Evolutionary conservation across 2,797 vertebrate species (phyloP), one percentile per base, ranked within the genome.

Genomic region (Salmo trutta): DNA sequence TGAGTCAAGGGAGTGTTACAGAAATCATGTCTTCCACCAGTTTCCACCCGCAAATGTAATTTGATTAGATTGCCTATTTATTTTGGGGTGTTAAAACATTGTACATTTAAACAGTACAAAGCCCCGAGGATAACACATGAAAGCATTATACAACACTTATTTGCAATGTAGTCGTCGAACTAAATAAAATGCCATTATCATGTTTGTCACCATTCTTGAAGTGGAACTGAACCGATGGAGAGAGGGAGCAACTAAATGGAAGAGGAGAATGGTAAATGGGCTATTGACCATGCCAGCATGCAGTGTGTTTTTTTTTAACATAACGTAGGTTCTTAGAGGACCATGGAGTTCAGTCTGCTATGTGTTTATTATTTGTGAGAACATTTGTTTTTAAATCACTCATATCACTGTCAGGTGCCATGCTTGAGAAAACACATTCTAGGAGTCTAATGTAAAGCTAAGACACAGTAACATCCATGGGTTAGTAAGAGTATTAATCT

Each of bases 221-320:
- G 65, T 4, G 21, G 29, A 67, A 29, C 53, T 17, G 53, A 54
- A 54, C 17, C 4, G 17, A 54, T 54, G 53, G 53, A 54, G 53
- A 17, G 53, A 54, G 17, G 17, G 53, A 19, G 17, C 15, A 5
- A 54, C 17, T 54, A 54, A 54, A 54, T 53, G 52, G 3, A 53
- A 53, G 16, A 53, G 52, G 52, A 17, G 52, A 53, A 53, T 17
- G 52, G 16, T 53, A 17, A 53, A 53, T 1, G 16, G 52, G 16
- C 52, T 53, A 53, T 54, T 54, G 53, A 54, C 14, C 53, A 54
- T 54, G 17, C 66, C 66, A 68, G 66, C 66, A 68, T 68, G 29
- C 51, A 71, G 41, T 54, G 53, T 54, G 5, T 56, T 56, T 17
- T 19, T 21, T 56, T 56, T 5, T 19, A 3, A 59, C n/a, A 21